phyloP scores from a whole-genome alignment of 2,797 vertebrate genomes.

The Vireo griseus region DNA sequence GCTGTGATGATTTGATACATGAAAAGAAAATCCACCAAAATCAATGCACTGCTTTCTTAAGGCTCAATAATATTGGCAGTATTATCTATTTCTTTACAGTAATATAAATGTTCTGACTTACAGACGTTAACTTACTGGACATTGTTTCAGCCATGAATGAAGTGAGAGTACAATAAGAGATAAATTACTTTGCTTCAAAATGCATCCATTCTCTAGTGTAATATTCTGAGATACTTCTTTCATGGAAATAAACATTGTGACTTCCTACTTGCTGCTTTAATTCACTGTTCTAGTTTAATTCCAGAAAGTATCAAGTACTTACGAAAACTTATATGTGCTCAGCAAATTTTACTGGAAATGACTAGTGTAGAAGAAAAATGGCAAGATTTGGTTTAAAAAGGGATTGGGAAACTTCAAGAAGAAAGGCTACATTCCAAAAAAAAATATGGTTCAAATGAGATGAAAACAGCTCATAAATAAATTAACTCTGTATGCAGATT shows the following conservation, averaged over 20 bases:
- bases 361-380: neutral
- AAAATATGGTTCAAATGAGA: constrained; percentile 4
- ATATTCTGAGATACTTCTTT: constrained; percentile 2
- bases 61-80: neutral
- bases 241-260: neutral
- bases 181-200: neutral
- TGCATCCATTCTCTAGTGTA: neutral
- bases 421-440: constrained; percentile 5
- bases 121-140: neutral
- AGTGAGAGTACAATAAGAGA: neutral
- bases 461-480: neutral
- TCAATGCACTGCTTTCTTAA: neutral
- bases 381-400: neutral
- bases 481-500: neutral
- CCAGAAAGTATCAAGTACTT: neutral
- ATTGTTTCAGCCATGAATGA: neutral
- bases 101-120: neutral
- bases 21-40: neutral
- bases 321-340: neutral
- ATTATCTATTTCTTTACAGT: neutral
- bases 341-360: constrained; percentile 15
- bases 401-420: neutral
- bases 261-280: constrained; percentile 17
- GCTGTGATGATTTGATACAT: neutral
- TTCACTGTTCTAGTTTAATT: neutral